A percentile compares a stretch with the other conserved stretches of the same genome.
Evolutionary conservation across 2,113 vertebrate species (phyloP).

Genomic region (Phylloscopus trochilus): DNA sequence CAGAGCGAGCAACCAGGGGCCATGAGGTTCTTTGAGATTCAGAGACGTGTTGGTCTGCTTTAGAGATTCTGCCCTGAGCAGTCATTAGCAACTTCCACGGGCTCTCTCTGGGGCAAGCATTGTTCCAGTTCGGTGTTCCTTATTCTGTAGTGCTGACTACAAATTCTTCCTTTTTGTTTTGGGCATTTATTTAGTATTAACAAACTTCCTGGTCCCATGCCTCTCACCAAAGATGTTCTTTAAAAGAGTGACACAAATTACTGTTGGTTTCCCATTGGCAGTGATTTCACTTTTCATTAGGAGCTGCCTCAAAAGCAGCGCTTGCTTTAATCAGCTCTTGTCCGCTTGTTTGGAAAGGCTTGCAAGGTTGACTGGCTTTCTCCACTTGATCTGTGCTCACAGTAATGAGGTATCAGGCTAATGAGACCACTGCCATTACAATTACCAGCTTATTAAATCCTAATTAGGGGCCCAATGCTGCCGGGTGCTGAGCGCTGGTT

Average conservation of each 20-base stretch:
- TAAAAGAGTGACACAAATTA: conserved; percentile 46
- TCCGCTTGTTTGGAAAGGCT: conserved; percentile 5
- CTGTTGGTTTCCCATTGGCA: conserved; percentile 31
- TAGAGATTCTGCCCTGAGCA: not conserved
- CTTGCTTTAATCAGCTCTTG: conserved; percentile 21
- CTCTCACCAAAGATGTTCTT: not conserved
- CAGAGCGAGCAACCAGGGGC: not conserved
- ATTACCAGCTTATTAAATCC: conserved; percentile 56
- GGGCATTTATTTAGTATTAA: conserved; percentile 19
- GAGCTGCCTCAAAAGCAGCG: not conserved
- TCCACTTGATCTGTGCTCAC: conserved; percentile 36
- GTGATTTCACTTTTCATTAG: conserved; percentile 14
- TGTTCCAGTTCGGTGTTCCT: not conserved
- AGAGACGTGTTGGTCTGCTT: not conserved
- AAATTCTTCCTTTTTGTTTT: conserved; percentile 13
- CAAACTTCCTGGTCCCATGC: conserved; percentile 46
- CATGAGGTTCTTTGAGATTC: not conserved
- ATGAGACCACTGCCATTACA: conserved; percentile 48
- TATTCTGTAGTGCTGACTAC: not conserved
- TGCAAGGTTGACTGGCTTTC: conserved; percentile 38
- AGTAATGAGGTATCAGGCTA: conserved; percentile 43
- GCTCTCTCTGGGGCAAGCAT: not conserved
- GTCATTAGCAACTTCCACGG: not conserved
- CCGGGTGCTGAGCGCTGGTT: not conserved
- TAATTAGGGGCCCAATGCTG: conserved; percentile 48